These are phyloP conservation scores for Zophobas atratus DNA, from an alignment of 1,140 invertebrate genomes.

Conservation along the genomic window DNA sequence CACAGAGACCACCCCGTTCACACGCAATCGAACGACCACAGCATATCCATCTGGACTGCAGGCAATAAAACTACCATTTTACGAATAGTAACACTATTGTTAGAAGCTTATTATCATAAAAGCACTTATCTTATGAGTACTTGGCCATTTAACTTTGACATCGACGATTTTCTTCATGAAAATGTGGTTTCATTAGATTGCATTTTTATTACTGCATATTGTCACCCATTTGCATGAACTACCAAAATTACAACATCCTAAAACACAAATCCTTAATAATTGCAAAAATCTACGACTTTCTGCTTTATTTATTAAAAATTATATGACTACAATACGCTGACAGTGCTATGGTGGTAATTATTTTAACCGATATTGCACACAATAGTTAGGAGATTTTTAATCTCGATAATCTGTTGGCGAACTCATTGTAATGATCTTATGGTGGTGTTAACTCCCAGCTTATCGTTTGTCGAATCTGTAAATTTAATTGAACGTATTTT, in stretches of 20 bases:
- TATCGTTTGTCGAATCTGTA: conserved; percentile 27
- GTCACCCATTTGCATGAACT: neutral
- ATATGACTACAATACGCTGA: too few relatives aligned
- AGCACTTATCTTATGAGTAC: neutral
- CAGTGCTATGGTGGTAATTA: conserved; percentile 29
- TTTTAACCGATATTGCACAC: conserved; percentile 17
- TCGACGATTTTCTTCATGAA: neutral
- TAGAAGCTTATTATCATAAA: neutral
- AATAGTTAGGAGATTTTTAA: conserved; percentile 24
- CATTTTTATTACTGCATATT: conserved; percentile 5
- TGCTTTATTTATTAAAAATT: too few relatives aligned
- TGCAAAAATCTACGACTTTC: neutral
- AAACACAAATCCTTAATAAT: neutral
- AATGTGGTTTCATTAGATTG: conserved; percentile 18
- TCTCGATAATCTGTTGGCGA: conserved; percentile 16
- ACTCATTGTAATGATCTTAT: conserved; percentile 23
- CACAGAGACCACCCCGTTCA: conserved; percentile 58
- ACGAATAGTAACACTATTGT: conserved; percentile 22
- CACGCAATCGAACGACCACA: conserved; percentile 55
- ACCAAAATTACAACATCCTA: neutral
- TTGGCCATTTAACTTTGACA: too few relatives aligned
- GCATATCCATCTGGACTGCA: conserved; percentile 35
- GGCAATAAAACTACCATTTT: conserved; percentile 24
- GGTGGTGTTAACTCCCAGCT: conserved; percentile 17
- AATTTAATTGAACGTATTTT: conserved; percentile 20